Conservation (phyloP, 2,888 invertebrate species). For the Trachelus iudaicus region DNA sequence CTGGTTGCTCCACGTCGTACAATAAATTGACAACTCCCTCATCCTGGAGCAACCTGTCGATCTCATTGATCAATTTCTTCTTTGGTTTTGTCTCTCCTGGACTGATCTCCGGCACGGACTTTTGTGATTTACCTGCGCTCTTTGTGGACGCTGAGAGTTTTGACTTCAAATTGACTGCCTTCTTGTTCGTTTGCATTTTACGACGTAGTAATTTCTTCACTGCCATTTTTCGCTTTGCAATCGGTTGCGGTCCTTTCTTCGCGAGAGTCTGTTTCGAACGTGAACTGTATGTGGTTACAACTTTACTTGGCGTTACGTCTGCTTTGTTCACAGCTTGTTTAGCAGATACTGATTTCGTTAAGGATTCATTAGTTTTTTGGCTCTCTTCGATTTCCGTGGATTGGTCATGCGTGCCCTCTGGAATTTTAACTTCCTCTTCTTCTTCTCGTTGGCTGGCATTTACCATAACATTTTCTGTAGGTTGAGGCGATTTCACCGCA, state of each 20-base stretch:
- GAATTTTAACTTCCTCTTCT: constrained; percentile 5
- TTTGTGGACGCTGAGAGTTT: constrained; percentile 21
- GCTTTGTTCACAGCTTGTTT: constrained; percentile 27
- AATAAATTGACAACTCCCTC: constrained; percentile 90
- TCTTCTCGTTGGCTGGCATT: not conserved
- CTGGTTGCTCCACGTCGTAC: constrained; percentile 76
- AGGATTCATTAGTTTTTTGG: not conserved
- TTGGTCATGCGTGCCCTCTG: constrained; percentile 3
- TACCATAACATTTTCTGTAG: not conserved
- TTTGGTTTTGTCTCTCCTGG: constrained; percentile 43
- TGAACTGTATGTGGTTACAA: constrained; percentile 1
- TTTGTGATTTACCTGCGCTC: not conserved
- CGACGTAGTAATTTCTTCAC: constrained; percentile 31
- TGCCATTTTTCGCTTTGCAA: constrained; percentile 38
- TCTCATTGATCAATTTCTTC: constrained; percentile 75
- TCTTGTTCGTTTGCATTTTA: constrained; percentile 37
- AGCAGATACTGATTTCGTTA: constrained; percentile 21
- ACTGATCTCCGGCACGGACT: constrained; percentile 15
- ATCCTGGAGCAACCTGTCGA: constrained; percentile 83
- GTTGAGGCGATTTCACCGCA: not conserved
- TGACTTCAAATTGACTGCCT: constrained; percentile 31
- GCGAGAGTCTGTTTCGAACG: constrained; percentile 27
- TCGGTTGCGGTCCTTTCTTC: constrained; percentile 35
- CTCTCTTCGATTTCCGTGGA: not conserved
- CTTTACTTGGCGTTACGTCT: constrained; percentile 9